These are phyloP conservation scores for Adelosebastes latens DNA, from an alignment of 2,797 vertebrate genomes.

Conservation along the genomic window DNA sequence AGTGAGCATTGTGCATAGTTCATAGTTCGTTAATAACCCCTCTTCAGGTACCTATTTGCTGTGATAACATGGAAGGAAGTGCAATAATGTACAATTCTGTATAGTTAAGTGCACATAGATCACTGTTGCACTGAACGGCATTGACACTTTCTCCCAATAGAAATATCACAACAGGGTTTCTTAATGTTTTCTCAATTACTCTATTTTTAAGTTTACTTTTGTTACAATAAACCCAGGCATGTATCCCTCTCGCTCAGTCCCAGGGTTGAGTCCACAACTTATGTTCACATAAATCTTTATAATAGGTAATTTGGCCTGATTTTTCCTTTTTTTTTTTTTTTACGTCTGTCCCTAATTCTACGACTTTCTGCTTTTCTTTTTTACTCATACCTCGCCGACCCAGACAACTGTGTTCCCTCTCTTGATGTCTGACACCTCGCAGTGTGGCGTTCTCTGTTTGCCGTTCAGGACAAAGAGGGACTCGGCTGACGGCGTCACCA, in stretches of 20 bases:
- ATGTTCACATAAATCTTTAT: slow-evolving; percentile 76
- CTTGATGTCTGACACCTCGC: slow-evolving; percentile 93
- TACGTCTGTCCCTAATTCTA: slow-evolving; percentile 39
- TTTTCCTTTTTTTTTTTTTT: slow-evolving; percentile 33
- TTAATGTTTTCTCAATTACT: slow-evolving; percentile 69
- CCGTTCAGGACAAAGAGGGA: slow-evolving; percentile 93
- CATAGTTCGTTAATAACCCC: slow-evolving; percentile 79
- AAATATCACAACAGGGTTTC: slow-evolving; percentile 79
- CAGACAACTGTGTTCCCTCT: slow-evolving; percentile 92
- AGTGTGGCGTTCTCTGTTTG: slow-evolving; percentile 89
- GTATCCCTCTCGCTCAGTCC: slow-evolving; percentile 74
- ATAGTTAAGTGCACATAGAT: slow-evolving; percentile 83
- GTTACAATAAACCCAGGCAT: slow-evolving; percentile 77
- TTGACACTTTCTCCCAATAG: slow-evolving; percentile 79
- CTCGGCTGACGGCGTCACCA: slow-evolving; percentile 89
- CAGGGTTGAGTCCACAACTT: slow-evolving; percentile 80
- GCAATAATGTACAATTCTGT: slow-evolving; percentile 83
- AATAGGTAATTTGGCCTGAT: slow-evolving; percentile 73
- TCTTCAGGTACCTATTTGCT: slow-evolving; percentile 80
- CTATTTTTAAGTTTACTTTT: slow-evolving; percentile 79
- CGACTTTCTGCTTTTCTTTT: slow-evolving; percentile 18
- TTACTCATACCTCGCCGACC: slow-evolving; percentile 95
- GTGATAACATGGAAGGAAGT: slow-evolving; percentile 85
- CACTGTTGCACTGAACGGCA: slow-evolving; percentile 85
- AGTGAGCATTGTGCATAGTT: slow-evolving; percentile 89